phyloP scores from a whole-genome alignment of 2,888 invertebrate genomes.

The Sipha maydis region DNA sequence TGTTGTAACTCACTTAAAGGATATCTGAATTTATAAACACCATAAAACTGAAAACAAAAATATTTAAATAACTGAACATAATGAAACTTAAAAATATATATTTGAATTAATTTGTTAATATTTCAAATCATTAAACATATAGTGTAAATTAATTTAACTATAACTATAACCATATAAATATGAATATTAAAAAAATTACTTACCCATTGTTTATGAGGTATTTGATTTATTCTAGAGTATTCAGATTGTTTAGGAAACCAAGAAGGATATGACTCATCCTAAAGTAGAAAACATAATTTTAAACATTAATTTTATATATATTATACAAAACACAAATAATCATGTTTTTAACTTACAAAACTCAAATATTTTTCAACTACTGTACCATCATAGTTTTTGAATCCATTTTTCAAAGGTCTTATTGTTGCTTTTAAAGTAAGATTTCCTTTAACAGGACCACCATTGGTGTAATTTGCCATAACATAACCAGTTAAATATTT shows the following conservation, averaged over 20 bases:
- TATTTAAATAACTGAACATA: conserved; percentile 58
- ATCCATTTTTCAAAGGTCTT: conserved; percentile 72
- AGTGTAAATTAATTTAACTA: not conserved
- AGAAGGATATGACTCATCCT: conserved; percentile 83
- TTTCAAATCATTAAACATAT: not conserved
- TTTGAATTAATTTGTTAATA: not conserved
- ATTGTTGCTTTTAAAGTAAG: conserved; percentile 85
- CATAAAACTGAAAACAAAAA: conserved; percentile 77
- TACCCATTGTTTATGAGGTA: conserved; percentile 80
- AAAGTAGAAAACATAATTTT: conserved; percentile 63
- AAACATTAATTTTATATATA: conserved; percentile 5
- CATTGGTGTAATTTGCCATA: conserved; percentile 95
- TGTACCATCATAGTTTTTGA: conserved; percentile 67
- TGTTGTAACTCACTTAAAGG: conserved; percentile 82
- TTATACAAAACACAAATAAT: conserved; percentile 59
- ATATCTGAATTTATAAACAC: conserved; percentile 87
- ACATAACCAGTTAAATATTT: conserved; percentile 84
- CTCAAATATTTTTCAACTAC: conserved; percentile 79
- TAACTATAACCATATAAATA: not conserved
- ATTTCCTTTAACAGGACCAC: conserved; percentile 89
- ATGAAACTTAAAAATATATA: conserved; percentile 37
- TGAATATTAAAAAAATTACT: conserved; percentile 67
- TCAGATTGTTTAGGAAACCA: conserved; percentile 77
- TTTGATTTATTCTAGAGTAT: conserved; percentile 63
- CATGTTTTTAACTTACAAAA: conserved; percentile 72